Percentiles rank a stretch among this genome's conserved stretches.
phyloP scores from a whole-genome alignment of 2,113 vertebrate genomes.

The Brachirus orientalis region DNA sequence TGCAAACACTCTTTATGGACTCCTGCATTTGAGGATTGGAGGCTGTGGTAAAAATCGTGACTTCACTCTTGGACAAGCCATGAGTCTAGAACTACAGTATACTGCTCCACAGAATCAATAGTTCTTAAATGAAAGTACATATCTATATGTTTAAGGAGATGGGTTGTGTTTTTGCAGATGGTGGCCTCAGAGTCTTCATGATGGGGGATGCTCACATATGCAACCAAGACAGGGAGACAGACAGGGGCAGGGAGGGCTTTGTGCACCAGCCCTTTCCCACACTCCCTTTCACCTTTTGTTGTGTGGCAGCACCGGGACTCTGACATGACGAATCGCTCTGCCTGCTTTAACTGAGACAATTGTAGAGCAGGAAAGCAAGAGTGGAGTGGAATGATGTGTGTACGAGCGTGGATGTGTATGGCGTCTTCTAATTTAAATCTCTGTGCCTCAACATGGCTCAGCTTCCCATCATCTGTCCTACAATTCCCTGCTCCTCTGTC shows the following conservation, averaged over 20 bases:
- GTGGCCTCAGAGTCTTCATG: conserved; percentile 33
- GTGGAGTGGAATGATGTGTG: conserved; percentile 17
- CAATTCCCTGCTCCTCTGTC: conserved; percentile 34
- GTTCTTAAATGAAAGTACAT: too few species aligned
- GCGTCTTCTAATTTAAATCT: conserved; percentile 25
- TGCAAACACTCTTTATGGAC: too few species aligned
- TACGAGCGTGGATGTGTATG: conserved; percentile 4
- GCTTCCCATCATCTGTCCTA: conserved; percentile 20
- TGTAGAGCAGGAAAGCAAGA: conserved; percentile 33
- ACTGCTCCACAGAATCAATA: too few species aligned
- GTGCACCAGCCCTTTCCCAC: conserved; percentile 81
- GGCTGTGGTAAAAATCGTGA: not conserved
- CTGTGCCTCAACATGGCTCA: conserved; percentile 6
- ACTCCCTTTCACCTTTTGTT: conserved; percentile 82
- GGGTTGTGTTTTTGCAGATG: conserved; percentile 40
- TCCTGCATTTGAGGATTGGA: conserved; percentile 14
- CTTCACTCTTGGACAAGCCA: not conserved
- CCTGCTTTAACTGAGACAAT: conserved; percentile 56
- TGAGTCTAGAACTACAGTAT: too few species aligned
- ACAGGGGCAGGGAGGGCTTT: conserved; percentile 77
- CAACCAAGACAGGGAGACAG: conserved; percentile 62
- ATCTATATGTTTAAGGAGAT: conserved; percentile 15
- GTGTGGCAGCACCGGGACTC: conserved; percentile 66
- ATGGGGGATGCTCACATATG: conserved; percentile 62
- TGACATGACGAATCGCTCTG: conserved; percentile 80